A percentile compares a stretch with the other conserved stretches of the same genome.
These are phyloP conservation scores for Octopus bimaculoides DNA, from an alignment of 1,140 invertebrate genomes.

Conservation along the genomic window DNA sequence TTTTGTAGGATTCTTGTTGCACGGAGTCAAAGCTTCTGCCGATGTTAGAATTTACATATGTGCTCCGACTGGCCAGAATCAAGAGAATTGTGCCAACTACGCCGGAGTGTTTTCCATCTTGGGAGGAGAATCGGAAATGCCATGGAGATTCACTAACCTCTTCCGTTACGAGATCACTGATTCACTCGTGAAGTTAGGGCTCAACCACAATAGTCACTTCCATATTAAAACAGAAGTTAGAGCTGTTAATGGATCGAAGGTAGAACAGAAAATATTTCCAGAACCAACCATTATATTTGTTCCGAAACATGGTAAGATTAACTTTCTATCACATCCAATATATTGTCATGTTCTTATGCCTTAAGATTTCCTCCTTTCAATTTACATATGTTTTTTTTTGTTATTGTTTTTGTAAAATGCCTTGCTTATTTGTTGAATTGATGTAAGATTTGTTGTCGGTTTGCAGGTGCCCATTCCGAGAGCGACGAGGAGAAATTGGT, in stretches of 20 bases:
- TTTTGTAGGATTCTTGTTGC: slow-evolving; percentile 23
- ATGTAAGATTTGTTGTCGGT: too few relatives aligned
- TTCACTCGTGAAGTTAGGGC: not conserved
- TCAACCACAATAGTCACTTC: slow-evolving; percentile 18
- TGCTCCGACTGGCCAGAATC: not conserved
- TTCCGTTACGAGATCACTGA: slow-evolving; percentile 26
- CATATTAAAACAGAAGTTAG: slow-evolving; percentile 15
- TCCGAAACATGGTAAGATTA: slow-evolving; percentile 8
- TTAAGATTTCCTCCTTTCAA: too few relatives aligned
- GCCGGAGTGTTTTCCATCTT: slow-evolving; percentile 25
- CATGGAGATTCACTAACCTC: slow-evolving; percentile 26
- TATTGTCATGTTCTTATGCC: too few relatives aligned
- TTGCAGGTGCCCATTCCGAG: too few relatives aligned
- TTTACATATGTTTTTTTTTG: too few relatives aligned
- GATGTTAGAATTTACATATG: slow-evolving; percentile 25
- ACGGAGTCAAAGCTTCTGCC: slow-evolving; percentile 19
- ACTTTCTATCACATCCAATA: too few relatives aligned
- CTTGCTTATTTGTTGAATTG: too few relatives aligned
- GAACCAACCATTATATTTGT: slow-evolving; percentile 19
- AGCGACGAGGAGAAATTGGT: too few relatives aligned
- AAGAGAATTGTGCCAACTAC: not conserved
- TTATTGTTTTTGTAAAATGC: too few relatives aligned
- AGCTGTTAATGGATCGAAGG: slow-evolving; percentile 17
- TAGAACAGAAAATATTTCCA: slow-evolving; percentile 11
- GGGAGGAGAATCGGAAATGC: slow-evolving; percentile 29